These are phyloP conservation scores for Chaetophractus vellerosus DNA, from an alignment of 2,797 vertebrate genomes.

Conservation along the genomic window DNA sequence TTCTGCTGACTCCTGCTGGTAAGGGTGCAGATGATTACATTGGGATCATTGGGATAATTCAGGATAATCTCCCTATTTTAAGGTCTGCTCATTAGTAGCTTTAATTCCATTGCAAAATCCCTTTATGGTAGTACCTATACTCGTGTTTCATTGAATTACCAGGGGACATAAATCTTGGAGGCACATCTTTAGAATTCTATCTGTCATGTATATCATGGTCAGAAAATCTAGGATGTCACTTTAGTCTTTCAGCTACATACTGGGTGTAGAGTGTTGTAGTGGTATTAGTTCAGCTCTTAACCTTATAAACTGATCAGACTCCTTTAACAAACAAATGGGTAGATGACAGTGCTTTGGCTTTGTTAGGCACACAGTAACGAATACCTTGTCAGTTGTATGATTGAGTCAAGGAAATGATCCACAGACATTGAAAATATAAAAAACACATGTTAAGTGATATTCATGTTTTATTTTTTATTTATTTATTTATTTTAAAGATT, in stretches of 20 bases:
- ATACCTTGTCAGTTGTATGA: not conserved
- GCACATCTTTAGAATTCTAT: conserved; percentile 43
- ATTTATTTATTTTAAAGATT: too few relatives aligned
- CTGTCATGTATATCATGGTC: not conserved
- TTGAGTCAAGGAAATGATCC: not conserved
- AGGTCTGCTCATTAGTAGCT: not conserved
- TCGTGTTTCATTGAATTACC: conserved; percentile 14
- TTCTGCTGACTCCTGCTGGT: not conserved
- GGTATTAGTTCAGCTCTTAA: not conserved
- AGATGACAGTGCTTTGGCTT: not conserved
- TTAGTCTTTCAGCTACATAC: not conserved
- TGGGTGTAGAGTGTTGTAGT: not conserved
- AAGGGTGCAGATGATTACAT: conserved; percentile 1
- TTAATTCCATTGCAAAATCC: conserved; percentile 27
- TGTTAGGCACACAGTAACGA: not conserved
- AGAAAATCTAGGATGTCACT: not conserved
- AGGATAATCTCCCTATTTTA: conserved; percentile 36
- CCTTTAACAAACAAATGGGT: not conserved
- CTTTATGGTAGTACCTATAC: not conserved
- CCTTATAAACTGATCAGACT: not conserved
- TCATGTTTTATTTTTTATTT: too few relatives aligned
- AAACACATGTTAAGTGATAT: conserved; percentile 20
- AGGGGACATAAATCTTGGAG: not conserved
- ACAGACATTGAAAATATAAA: conserved; percentile 29
- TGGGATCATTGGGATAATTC: not conserved